A percentile compares a stretch with the other conserved stretches of the same genome.
Conservation (phyloP, 2,797 vertebrate genomes). For the Hypotaenidia philippensis region DNA sequence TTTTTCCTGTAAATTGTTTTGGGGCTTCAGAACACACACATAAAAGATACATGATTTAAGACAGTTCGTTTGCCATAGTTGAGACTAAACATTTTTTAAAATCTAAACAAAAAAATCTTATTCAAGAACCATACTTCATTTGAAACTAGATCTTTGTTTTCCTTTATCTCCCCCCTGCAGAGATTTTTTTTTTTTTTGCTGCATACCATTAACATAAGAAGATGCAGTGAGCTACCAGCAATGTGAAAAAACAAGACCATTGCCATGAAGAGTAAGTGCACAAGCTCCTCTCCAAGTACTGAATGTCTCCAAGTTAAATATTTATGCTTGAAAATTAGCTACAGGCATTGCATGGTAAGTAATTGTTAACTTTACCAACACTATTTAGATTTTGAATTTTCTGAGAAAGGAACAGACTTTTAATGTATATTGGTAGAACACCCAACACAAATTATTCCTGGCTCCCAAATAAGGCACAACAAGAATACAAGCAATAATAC, state of each 20-base stretch:
- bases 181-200: background rate
- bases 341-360: background rate
- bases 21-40: background rate
- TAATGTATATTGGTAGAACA: background rate
- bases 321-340: background rate
- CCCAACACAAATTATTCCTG: background rate
- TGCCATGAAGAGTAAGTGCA: background rate
- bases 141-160: background rate
- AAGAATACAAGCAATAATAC: background rate
- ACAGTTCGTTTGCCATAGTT: background rate
- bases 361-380: background rate
- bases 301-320: constrained; percentile 5
- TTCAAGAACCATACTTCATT: background rate
- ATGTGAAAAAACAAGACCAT: background rate
- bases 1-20: constrained; percentile 53
- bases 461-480: background rate
- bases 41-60: background rate
- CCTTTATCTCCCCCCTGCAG: background rate
- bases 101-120: background rate
- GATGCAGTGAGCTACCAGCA: background rate
- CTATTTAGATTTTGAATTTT: background rate
- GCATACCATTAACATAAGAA: background rate
- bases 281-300: background rate
- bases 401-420: background rate
- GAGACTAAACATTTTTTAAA: background rate